phyloP scores from a whole-genome alignment of 2,888 invertebrate genomes.

The Dryomyza anilis region DNA sequence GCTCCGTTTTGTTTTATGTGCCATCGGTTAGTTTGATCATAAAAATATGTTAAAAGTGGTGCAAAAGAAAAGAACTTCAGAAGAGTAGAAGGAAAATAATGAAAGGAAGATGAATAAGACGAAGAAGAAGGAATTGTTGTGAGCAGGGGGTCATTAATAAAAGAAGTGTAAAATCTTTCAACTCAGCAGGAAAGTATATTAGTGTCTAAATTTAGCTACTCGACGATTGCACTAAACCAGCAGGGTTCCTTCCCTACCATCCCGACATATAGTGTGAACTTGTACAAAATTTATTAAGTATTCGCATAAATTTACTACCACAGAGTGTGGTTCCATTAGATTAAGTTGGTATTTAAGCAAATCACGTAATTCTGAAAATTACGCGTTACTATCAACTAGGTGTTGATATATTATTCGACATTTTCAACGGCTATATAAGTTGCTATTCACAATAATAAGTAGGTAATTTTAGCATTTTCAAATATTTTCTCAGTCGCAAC shows the following conservation, averaged over 20 bases:
- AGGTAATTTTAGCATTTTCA: too few species aligned
- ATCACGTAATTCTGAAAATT: too few species aligned
- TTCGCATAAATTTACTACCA: too few species aligned
- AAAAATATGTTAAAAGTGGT: conserved; percentile 29
- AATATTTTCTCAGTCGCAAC: too few species aligned
- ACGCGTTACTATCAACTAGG: too few species aligned
- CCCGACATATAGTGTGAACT: too few species aligned
- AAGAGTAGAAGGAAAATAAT: conserved; percentile 2
- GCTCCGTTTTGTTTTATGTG: background rate
- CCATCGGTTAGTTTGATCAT: background rate
- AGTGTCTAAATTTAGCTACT: conserved; percentile 48
- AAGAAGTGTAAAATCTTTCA: conserved; percentile 14
- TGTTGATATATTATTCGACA: too few species aligned
- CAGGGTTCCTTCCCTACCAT: background rate
- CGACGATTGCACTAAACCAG: conserved; percentile 34
- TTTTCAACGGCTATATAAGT: too few species aligned
- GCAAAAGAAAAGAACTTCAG: conserved; percentile 3
- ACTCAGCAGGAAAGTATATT: conserved; percentile 32
- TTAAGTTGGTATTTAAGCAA: too few species aligned
- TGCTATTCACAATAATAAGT: too few species aligned
- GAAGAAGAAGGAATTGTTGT: background rate
- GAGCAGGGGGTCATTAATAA: conserved; percentile 8
- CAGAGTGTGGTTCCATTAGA: too few species aligned
- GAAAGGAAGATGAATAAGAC: conserved; percentile 5
- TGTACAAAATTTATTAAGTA: too few species aligned